Evolutionary conservation across 1,140 invertebrate genomes (phyloP), one percentile per base, ranked within the genome.

Genomic region (Megalonaias nervosa): DNA sequence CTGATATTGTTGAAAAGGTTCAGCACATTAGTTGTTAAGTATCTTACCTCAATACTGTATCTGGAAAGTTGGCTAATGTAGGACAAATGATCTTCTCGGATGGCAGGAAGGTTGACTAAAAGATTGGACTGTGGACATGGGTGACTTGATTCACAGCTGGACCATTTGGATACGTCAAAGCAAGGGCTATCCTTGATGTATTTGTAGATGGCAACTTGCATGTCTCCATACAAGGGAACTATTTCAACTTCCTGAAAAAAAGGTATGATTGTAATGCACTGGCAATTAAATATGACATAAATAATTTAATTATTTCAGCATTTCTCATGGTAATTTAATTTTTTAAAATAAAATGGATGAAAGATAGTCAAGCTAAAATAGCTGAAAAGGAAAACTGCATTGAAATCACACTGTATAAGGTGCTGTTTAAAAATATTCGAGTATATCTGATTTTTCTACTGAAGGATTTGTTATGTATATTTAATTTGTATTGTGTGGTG

Each of bases 191-290:
- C 93, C 91, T 97, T 98, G 62, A 99, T 97, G 87, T 99, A 99
- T 89, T 98, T 97, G 89, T 99, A 99, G 0, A 98, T 98, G 0
- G 97, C 97, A 78, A 99, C 99, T 92, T 99, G 98, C 98, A 99
- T 99, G 86, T 99, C 98, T 5, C 98, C 98, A 91, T 99, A 99
- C 13, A 99, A 90, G 0, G 98, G 98, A 1, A 99, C 98, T 74
- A 99, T 97, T 92, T 99, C 97, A 61, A 99, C 89, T 89, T 98
- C 83, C 88, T 89, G 77, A 59, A 79, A 67, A 60, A 56, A n/a
- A 58, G 66, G 64, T 21, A 62, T 57, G n/a, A 23, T 13, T 48
- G 13, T 61, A 62, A 17, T 59, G 6, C 21, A 48, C 38, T 9
- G 38, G 9, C 38, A 48, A 48, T 48, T 48, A 9, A 48, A 48